A percentile compares a stretch with the other conserved stretches of the same genome.
Evolutionary conservation across 2,888 invertebrate species (phyloP).

Genomic region (Corythucha ciliata): DNA sequence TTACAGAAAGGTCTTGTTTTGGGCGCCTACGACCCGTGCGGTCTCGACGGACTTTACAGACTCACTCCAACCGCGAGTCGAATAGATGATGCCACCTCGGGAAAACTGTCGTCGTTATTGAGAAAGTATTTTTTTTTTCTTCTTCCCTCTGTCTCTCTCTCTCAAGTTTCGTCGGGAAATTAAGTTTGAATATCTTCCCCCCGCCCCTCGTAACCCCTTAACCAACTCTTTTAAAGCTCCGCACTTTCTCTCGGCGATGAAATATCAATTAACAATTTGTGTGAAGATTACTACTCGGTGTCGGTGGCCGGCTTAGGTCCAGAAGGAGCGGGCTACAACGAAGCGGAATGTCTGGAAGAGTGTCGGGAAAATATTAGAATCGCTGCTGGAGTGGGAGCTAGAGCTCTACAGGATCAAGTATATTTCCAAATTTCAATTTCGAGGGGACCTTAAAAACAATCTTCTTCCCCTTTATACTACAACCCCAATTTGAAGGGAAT

Average conservation of each 20-base stretch:
- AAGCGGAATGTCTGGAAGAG: constrained; percentile 42
- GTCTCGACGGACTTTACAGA: too few species aligned
- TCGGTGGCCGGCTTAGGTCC: constrained; percentile 52
- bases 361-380: constrained; percentile 42
- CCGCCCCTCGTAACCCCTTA: too few species aligned
- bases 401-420: constrained; percentile 43
- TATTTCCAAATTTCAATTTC: constrained; percentile 33
- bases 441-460: neutral
- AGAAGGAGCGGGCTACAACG: constrained; percentile 38
- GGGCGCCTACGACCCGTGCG: too few species aligned
- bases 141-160: too few species aligned
- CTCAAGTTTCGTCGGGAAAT: too few species aligned
- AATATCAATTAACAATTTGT: constrained; percentile 17
- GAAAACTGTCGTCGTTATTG: too few species aligned
- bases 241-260: constrained; percentile 25
- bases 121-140: too few species aligned
- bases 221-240: too few species aligned
- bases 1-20: too few species aligned
- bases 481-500: constrained; percentile 2
- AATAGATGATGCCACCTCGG: too few species aligned
- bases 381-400: constrained; percentile 43
- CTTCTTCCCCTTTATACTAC: neutral
- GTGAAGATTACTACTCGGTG: constrained; percentile 41
- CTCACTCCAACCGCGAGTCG: too few species aligned
- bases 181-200: too few species aligned